These are phyloP conservation scores for Protomyctophum bolini DNA, from an alignment of 2,113 vertebrate species.

Conservation along the genomic window DNA sequence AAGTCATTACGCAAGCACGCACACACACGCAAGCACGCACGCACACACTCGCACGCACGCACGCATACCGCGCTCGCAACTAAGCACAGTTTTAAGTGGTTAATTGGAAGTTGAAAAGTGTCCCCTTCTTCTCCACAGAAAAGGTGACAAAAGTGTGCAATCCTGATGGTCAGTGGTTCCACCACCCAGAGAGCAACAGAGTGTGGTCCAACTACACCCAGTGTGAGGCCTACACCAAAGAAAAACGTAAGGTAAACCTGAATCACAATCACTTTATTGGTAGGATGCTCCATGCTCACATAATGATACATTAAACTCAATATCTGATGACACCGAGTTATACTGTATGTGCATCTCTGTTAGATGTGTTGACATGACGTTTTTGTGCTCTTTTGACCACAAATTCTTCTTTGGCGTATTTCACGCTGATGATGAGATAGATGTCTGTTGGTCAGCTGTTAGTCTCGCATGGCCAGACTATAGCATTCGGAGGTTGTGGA, in stretches of 20 bases:
- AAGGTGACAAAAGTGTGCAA: slow-evolving; percentile 82
- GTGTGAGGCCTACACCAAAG: slow-evolving; percentile 68
- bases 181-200: slow-evolving; percentile 79
- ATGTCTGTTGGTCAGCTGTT: slow-evolving; percentile 13
- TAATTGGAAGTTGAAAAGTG: not conserved
- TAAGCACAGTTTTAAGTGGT: too few species aligned
- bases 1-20: slow-evolving; percentile 11
- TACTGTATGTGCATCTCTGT: not conserved
- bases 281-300: not conserved
- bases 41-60: not conserved
- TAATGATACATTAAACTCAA: not conserved
- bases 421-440: too few species aligned
- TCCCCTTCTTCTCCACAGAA: slow-evolving; percentile 60
- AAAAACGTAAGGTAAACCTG: slow-evolving; percentile 66
- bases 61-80: not conserved
- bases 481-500: too few species aligned
- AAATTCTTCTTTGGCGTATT: too few species aligned
- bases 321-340: not conserved
- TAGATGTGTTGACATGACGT: not conserved
- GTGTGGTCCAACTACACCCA: slow-evolving; percentile 82
- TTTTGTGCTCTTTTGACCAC: too few species aligned
- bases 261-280: too few species aligned
- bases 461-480: not conserved
- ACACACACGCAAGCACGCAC: not conserved
- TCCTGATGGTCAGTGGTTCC: slow-evolving; percentile 80